Conservation (phyloP, 1,140 invertebrate species). For the Homarus americanus region DNA sequence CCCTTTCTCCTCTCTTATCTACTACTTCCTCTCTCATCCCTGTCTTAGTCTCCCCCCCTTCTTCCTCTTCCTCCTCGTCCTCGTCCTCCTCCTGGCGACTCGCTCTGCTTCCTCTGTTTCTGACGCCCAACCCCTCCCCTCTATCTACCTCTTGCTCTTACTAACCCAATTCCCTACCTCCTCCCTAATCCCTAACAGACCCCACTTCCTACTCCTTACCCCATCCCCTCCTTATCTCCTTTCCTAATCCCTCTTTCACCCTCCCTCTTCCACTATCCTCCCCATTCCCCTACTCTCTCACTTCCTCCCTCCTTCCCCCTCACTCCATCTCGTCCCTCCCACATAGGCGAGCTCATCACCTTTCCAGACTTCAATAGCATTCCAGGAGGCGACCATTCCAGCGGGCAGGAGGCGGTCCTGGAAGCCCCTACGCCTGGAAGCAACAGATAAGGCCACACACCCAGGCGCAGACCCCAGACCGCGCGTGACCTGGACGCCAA, state of each 20-base stretch:
- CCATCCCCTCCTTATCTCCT: too few species aligned
- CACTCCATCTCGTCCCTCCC: not conserved
- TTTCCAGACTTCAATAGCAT: constrained; percentile 47
- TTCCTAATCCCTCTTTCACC: not conserved
- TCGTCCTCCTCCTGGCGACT: not conserved
- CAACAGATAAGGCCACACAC: constrained; percentile 58
- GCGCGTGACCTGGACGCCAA: constrained; percentile 24
- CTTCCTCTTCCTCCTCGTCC: not conserved
- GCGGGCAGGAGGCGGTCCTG: not conserved
- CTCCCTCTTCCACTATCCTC: not conserved
- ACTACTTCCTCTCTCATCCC: too few species aligned
- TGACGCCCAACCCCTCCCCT: too few species aligned
- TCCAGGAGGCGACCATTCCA: constrained; percentile 18
- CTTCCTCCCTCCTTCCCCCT: not conserved
- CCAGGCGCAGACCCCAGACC: constrained; percentile 32
- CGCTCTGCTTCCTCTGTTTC: not conserved
- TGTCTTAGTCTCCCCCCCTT: too few species aligned
- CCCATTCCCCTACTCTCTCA: not conserved
- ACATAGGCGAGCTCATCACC: constrained; percentile 26
- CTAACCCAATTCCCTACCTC: too few species aligned
- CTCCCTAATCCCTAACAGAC: not conserved
- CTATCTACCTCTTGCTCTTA: too few species aligned
- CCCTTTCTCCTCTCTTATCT: too few species aligned
- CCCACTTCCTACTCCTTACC: not conserved
- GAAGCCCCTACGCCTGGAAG: constrained; percentile 43